Evolutionary conservation across 2,797 vertebrate genomes (phyloP).

Genomic region (Semotilus atromaculatus): DNA sequence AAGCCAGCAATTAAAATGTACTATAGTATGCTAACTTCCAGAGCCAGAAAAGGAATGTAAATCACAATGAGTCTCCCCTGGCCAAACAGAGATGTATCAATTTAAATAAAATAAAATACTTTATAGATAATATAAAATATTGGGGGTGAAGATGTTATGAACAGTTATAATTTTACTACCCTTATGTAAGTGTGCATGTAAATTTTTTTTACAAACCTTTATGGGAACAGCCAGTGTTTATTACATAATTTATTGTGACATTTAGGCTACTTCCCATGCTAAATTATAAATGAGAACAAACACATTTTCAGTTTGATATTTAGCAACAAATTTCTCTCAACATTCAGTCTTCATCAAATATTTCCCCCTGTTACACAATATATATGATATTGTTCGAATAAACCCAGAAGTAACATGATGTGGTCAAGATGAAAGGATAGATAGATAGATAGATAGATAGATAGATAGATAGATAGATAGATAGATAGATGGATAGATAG

Average conservation of each 20-base stretch:
- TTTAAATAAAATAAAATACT: background rate
- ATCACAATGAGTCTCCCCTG: background rate
- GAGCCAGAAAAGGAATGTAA: background rate
- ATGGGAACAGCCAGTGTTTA: background rate
- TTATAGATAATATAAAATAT: background rate
- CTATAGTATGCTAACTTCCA: background rate
- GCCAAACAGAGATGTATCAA: background rate
- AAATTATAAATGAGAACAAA: conserved; percentile 44
- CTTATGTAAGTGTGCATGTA: background rate
- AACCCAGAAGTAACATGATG: background rate
- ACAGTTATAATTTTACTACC: background rate
- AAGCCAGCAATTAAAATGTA: background rate
- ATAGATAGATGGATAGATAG: background rate
- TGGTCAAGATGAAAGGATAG: background rate
- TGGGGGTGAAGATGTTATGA: background rate
- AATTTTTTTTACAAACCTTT: too few species aligned
- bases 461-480: background rate
- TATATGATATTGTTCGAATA: background rate
- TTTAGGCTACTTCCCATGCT: conserved; percentile 10
- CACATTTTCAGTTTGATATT: conserved; percentile 31
- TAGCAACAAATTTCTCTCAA: background rate
- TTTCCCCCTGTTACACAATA: background rate
- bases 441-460: background rate
- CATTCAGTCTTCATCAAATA: background rate
- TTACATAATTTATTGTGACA: conserved; percentile 42